Base-by-base conservation (phyloP, 2,888 invertebrate genomes). In the Oxystoma pomonae region DNA sequence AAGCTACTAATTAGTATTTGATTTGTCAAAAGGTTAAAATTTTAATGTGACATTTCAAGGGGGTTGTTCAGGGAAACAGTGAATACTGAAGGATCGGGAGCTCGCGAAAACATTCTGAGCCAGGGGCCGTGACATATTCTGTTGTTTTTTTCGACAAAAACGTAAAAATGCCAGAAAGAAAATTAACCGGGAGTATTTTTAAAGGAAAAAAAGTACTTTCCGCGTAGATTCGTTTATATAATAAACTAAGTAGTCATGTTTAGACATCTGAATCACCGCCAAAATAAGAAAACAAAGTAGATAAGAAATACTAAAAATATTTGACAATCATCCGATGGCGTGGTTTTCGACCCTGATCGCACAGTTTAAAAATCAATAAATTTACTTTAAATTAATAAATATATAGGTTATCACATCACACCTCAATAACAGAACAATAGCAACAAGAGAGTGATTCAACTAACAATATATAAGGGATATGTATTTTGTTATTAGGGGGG, bases 391-490 rank as follows among this genome's bases (percentile, higher is more conserved):
- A 78, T 79, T 74, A 72, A 73, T 74, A 76, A 76, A 78, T 78
- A 77, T 79, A 80, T 79, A 78, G 76, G 76, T 35, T 78, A 79
- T 80, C 79, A 79, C 78, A 80, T 79, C 76, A 78, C 77, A 76
- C 3, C 74, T n/a, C n/a, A n/a, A 77, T 77, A 81, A 81, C 81
- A 80, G 79, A 80, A 81, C 78, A 81, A 80, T 80, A 79, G 77
- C 77, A 80, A 35, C 79, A 78, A 81, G 80, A 76, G 77, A 77
- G 78, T 76, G 75, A 75, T 77, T 35, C 71, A 80, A 79, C 78
- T 80, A 81, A 81, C 81, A 81, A 81, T 80, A n/a, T n/a, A n/a
- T 52, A 80, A 78, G 78, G 79, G 81, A 81, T 81, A 81, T 81
- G 81, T 81, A 81, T 80, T 77, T 80, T 72, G 75, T 79, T 80